Conservation (phyloP, 2,113 vertebrate genomes). For the Sinosuthora webbiana region DNA sequence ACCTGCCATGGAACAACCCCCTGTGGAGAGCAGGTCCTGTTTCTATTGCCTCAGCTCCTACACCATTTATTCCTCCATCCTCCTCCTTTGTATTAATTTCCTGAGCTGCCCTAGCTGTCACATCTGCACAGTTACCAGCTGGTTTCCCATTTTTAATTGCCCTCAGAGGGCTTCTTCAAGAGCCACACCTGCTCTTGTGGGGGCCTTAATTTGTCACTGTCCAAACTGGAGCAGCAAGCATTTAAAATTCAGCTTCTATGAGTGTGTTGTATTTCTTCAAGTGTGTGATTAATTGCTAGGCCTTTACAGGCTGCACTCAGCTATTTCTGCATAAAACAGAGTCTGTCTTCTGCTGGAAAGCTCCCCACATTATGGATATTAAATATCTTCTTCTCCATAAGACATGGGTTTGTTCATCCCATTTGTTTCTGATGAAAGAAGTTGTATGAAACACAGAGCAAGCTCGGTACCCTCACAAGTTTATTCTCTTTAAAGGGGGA, state of each 20-base stretch:
- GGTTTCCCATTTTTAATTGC: slow-evolving; percentile 23
- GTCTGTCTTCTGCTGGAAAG: neutral
- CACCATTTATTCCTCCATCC: neutral
- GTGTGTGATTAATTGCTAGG: neutral
- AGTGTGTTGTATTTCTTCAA: neutral
- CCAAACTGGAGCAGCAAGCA: slow-evolving; percentile 7
- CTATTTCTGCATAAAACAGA: neutral
- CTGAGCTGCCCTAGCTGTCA: neutral
- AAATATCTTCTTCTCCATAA: neutral
- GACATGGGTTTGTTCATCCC: neutral
- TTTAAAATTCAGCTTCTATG: neutral
- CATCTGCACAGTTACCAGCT: neutral
- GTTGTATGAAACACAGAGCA: neutral
- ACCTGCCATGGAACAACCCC: neutral
- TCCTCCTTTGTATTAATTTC: neutral
- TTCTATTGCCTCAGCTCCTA: neutral
- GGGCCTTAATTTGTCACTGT: slow-evolving; percentile 34
- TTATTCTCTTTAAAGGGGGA: neutral
- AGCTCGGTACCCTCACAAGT: neutral
- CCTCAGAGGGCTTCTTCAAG: neutral
- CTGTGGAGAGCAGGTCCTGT: neutral
- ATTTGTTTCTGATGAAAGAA: neutral
- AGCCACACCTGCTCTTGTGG: neutral
- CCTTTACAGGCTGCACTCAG: neutral
- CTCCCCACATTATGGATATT: neutral